Conservation (phyloP, 2,797 vertebrate genomes). For the Trematomus bernacchii region DNA sequence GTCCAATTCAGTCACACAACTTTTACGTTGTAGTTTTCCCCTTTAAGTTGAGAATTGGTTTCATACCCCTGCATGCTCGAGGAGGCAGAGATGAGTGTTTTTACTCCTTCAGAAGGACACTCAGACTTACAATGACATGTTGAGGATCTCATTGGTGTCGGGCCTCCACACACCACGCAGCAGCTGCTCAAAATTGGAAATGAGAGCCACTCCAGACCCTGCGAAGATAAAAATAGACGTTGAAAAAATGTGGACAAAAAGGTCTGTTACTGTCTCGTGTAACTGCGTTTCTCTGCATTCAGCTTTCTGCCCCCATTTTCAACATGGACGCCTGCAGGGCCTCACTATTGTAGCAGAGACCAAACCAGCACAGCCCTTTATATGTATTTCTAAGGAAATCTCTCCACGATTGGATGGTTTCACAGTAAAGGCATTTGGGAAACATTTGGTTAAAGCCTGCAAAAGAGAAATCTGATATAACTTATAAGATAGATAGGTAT, state of each 20-base stretch:
- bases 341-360: not conserved
- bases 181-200: constrained; percentile 96
- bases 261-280: constrained; percentile 17
- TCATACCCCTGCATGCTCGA: not conserved
- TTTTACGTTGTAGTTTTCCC: not conserved
- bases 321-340: constrained; percentile 13
- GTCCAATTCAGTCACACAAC: not conserved
- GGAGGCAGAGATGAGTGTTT: not conserved
- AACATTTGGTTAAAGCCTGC: not conserved
- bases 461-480: not conserved
- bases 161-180: constrained; percentile 97
- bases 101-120: not conserved
- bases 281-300: constrained; percentile 34
- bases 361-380: not conserved
- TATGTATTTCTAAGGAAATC: not conserved
- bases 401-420: not conserved
- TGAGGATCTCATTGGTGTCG: constrained; percentile 95
- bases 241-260: constrained; percentile 56
- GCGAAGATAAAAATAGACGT: constrained; percentile 71
- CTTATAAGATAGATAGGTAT: not conserved
- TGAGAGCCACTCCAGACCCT: constrained; percentile 96
- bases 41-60: not conserved
- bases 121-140: constrained; percentile 96
- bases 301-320: constrained; percentile 17
- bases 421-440: not conserved